Evolutionary conservation across 2,797 vertebrate genomes (phyloP).

Genomic region (Acipenser oxyrinchus): DNA sequence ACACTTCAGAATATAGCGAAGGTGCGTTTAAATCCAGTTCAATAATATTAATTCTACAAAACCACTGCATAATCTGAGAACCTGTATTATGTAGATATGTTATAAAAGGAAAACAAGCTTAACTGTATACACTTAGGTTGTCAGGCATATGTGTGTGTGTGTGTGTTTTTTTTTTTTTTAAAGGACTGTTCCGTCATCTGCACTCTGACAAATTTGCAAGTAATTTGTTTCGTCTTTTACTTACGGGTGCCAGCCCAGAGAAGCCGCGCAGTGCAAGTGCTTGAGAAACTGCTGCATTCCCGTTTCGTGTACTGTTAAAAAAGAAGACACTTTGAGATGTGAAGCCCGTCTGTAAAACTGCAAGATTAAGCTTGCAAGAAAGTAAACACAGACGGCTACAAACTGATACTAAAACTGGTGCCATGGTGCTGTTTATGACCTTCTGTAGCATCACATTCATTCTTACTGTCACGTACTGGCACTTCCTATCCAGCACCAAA

Average conservation of each 20-base stretch:
- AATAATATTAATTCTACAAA: too few relatives aligned
- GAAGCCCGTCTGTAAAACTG: conserved; percentile 14
- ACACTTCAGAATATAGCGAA: too few relatives aligned
- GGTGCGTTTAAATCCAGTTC: too few relatives aligned
- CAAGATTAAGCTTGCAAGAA: conserved; percentile 23
- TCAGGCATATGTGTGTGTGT: too few relatives aligned
- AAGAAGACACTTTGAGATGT: conserved; percentile 11
- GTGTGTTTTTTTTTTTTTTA: background rate
- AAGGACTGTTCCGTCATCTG: background rate
- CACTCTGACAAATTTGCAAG: background rate
- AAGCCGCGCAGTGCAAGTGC: conserved; percentile 13
- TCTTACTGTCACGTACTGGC: too few relatives aligned
- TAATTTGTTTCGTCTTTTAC: too few relatives aligned
- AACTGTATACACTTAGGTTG: too few relatives aligned
- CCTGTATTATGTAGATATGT: too few relatives aligned
- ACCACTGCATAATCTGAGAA: too few relatives aligned
- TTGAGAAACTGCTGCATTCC: conserved; percentile 7
- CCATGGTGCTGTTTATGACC: conserved; percentile 27
- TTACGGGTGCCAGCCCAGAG: conserved; percentile 35
- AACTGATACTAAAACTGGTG: conserved; percentile 15
- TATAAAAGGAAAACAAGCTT: too few relatives aligned
- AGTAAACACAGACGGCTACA: conserved; percentile 12
- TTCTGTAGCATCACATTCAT: background rate
- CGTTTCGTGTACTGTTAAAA: conserved; percentile 16
- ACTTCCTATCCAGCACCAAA: too few relatives aligned